Conservation (phyloP, 2,888 invertebrate genomes). For the Cynaeus angustus region DNA sequence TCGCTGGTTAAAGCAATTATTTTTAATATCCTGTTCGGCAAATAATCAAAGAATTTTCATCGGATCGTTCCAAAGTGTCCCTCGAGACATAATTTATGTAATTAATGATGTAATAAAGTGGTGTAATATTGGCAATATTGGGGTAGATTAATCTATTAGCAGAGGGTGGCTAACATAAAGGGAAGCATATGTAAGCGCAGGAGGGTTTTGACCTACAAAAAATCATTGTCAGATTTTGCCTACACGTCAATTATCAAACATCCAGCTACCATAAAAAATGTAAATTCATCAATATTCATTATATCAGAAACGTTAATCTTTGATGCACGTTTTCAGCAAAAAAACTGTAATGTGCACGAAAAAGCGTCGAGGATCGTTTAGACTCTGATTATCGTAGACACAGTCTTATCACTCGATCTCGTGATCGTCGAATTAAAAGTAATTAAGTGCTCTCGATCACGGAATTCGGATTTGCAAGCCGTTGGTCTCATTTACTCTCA, state of each 20-base stretch:
- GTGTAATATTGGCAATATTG: constrained; percentile 71
- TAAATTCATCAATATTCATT: constrained; percentile 47
- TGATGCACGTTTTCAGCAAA: constrained; percentile 15
- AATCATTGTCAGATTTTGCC: constrained; percentile 43
- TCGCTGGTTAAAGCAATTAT: not conserved
- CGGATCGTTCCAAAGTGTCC: constrained; percentile 51
- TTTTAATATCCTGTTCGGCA: too few relatives aligned
- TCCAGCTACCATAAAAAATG: constrained; percentile 18
- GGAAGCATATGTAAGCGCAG: constrained; percentile 61
- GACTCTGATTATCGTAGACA: not conserved
- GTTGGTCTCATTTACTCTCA: constrained; percentile 38
- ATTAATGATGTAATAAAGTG: constrained; percentile 72
- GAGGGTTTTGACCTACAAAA: constrained; percentile 45
- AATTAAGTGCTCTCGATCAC: constrained; percentile 30
- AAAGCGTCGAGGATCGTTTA: not conserved
- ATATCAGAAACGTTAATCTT: constrained; percentile 34
- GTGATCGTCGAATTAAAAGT: constrained; percentile 38
- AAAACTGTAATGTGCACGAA: not conserved
- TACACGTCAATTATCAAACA: constrained; percentile 26
- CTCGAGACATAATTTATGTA: constrained; percentile 68
- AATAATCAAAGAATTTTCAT: constrained; percentile 21
- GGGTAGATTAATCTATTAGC: constrained; percentile 70
- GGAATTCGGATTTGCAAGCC: constrained; percentile 17
- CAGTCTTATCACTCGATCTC: constrained; percentile 3
- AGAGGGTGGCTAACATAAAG: constrained; percentile 59